Evolutionary conservation across 1,140 invertebrate genomes (phyloP), one percentile per base, ranked within the genome.

Genomic region (Megalopta genalis): DNA sequence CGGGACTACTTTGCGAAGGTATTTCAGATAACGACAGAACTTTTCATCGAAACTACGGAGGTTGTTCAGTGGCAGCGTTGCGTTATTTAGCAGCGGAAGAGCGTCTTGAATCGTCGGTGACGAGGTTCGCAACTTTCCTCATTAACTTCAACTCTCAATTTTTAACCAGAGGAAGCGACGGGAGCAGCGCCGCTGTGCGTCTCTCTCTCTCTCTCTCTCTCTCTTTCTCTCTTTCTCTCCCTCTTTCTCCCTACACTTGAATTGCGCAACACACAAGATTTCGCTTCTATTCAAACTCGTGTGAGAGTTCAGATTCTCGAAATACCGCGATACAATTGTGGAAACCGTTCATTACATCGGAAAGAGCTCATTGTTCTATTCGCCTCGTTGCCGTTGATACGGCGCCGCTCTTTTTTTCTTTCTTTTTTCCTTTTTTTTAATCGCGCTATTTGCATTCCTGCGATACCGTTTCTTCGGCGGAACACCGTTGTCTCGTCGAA

Each of bases 231-330:
- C 37, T 46, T 10, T 46, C 9, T 49, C 37, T 63, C 32, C 39
- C 27, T 52, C 25, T 46, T 10, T 46, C 9, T 39, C 37, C 59
- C 46, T 37, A 16, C 21, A 27, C 54, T 49, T 32, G 32, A 27
- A 63, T 86, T 86, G 71, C 73, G 75, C 72, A 86, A 86, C 69
- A 27, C 39, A 25, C 70, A 70, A 77, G 72, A 85, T 86, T 85
- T 86, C 85, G 80, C 72, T 80, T 80, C 76, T 71, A 83, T 83
- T 86, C 72, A 73, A 18, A 39, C 65, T 52, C 39, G 16, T 59
- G 83, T 78, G 83, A 32, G 77, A 64, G 67, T 60, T 64, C 63
- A 52, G 76, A 71, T 72, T 67, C 60, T 67, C 42, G 79, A 86
- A 84, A 85, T 86, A 82, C 84, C 63, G 63, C 62, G 59, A 70